A percentile compares a stretch with the other conserved stretches of the same genome.
Evolutionary conservation across 2,113 vertebrate genomes (phyloP).

Genomic region (Callocephalon fimbriatum): DNA sequence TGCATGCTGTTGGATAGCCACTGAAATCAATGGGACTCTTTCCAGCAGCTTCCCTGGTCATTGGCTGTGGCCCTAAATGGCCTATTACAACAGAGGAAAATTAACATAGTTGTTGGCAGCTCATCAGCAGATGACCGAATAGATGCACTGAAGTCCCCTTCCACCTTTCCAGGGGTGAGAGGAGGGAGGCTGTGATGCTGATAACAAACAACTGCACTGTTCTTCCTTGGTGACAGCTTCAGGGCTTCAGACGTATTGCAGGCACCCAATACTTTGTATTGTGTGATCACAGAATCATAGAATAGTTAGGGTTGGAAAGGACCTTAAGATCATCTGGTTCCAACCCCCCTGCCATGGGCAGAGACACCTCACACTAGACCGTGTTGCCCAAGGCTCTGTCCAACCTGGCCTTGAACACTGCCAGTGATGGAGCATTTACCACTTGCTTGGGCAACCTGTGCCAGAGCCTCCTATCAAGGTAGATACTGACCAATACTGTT

Average conservation of each 20-base stretch:
- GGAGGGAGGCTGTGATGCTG: neutral
- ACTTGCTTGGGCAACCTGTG: neutral
- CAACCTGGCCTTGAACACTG: neutral
- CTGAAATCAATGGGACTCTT: neutral
- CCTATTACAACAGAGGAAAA: neutral
- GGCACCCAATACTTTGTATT: neutral
- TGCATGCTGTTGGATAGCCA: neutral
- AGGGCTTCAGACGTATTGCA: neutral
- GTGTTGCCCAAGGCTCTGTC: neutral
- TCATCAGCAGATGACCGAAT: constrained; percentile 7
- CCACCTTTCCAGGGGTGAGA: neutral
- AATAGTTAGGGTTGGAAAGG: neutral
- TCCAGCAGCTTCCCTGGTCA: constrained; percentile 27
- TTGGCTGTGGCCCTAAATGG: neutral
- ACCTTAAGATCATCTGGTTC: neutral
- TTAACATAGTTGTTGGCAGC: constrained; percentile 11
- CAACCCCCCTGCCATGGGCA: too few species aligned
- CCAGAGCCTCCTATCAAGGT: neutral
- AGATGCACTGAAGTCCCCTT: neutral
- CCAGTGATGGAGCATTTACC: neutral
- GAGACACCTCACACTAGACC: too few species aligned
- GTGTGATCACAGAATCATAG: neutral
- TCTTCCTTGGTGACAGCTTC: neutral
- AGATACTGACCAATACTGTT: neutral
- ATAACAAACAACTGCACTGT: neutral